Base-by-base conservation (phyloP, 2,797 vertebrate species). In the Buphagus erythrorhynchus region DNA sequence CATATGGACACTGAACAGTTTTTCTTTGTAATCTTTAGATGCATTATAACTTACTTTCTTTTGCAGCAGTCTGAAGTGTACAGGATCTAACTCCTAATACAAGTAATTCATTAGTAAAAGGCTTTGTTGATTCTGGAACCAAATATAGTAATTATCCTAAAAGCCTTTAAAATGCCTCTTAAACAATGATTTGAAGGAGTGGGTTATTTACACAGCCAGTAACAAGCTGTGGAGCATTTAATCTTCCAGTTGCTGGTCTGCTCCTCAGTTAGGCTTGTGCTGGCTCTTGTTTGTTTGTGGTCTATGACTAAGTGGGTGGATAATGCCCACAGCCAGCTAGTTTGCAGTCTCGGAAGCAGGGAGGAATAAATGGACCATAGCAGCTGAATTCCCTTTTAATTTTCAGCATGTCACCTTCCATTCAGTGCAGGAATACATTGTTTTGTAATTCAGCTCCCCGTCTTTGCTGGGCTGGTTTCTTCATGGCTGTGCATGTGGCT, bases 31-130 rank as follows among this genome's bases (percentile, higher is more conserved):
- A 18, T 86, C 49, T 92, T 89, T 55, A 72, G 62, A 51, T 63
- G 55, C 29, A 22, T 42, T 84, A 10, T 36, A 55, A 81, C 72
- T 78, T 49, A 68, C 78, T 84, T 85, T 55, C 57, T 81, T 86
- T 62, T 49, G n/a, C 22, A 78, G 66, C 38, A 52, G 42, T 28
- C 65, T 66, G 61, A 90, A 73, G 51, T 62, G 59, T 24, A 18
- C 24, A 52, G 35, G n/a, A n/a, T 43, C 55, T 62, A 59, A 49
- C 35, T 87, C 78, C 17, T 61, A 62, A 89, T 61, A 43, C 28
- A 74, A 86, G 52, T 33, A 71, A 84, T 78, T 94, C 69, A 55
- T 95, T 88, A 94, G 38, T 54, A 93, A 88, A 46, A 42, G 72
- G 28, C 62, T 59, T 2, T 35, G 75, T 84, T 93, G 92, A 78